Conservation (phyloP, 2,888 invertebrate genomes). For the Tenthredo notha region DNA sequence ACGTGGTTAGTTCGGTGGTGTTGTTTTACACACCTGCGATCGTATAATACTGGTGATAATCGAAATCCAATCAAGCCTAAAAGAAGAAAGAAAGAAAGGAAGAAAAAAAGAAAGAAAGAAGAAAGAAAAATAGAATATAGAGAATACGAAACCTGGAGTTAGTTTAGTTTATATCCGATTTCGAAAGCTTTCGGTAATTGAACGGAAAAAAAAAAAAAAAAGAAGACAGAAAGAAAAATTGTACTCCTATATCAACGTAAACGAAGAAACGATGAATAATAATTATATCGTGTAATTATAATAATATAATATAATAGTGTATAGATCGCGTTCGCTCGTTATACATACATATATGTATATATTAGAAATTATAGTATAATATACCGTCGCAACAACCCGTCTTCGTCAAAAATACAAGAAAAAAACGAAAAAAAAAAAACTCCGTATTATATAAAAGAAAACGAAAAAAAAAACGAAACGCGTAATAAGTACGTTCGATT, state of each 20-base stretch:
- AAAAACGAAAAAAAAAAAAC: neutral
- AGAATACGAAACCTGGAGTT: neutral
- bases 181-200: neutral
- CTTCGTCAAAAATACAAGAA: no score
- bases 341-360: no score
- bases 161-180: slow-evolving; percentile 1
- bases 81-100: neutral
- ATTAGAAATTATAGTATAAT: no score
- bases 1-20: no score
- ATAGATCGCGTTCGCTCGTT: no score
- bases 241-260: no score
- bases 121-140: no score
- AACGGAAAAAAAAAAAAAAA: neutral
- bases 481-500: neutral
- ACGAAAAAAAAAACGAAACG: neutral
- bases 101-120: no score
- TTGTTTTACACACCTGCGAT: no score
- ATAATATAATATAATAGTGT: no score
- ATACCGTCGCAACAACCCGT: no score
- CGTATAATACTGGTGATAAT: neutral
- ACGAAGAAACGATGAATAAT: neutral
- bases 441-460: neutral
- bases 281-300: neutral
- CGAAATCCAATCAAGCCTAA: neutral
- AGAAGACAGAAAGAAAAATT: neutral